Evolutionary conservation across 2,113 vertebrate species (phyloP), one percentile per base, ranked within the genome.

Genomic region (Gasterosteus aculeatus): DNA sequence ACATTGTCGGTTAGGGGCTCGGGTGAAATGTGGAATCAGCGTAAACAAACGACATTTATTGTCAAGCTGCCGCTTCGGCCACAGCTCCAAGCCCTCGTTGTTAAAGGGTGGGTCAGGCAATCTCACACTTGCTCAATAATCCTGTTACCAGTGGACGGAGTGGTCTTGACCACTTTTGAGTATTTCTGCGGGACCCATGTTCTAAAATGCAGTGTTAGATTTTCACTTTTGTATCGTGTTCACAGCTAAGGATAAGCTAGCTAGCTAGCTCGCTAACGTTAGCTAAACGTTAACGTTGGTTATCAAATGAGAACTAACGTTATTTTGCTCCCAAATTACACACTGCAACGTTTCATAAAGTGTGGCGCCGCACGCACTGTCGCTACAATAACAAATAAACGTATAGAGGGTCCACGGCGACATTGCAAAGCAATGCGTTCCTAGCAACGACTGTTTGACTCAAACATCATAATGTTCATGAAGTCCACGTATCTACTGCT

Each of bases 11-110:
- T 64, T 64, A 71, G 33, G 33, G 73, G 74, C 72, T 86, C 5
- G 51, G 57, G 71, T 56, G 73, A 87, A 87, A 42, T 81, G 47
- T 78, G 74, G 78, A 82, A 82, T 80, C 83, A 83, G 88, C 89
- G 82, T 90, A 92, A 91, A 92, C 90, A 93, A 93, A 91, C 87
- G 84, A 60, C 86, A 92, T 71, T 90, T 81, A 90, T 85, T 85
- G 85, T 88, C 42, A 80, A 87, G 81, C 83, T 42, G 4, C 83
- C 19, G 71, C 62, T 44, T 38, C 68, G 84, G 75, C 64, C 69
- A 46, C 79, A 88, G 6, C 84, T 61, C 3, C 72, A 35, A 85
- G 12, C 51, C 79, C 49, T 85, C 80, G 87, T 65, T 83, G 63
- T 80, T 56, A 5, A 86, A 85, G 90, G 90, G 88, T 84, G 87